phyloP scores from a whole-genome alignment of 1,140 invertebrate species.

The Drosophila insularis region DNA sequence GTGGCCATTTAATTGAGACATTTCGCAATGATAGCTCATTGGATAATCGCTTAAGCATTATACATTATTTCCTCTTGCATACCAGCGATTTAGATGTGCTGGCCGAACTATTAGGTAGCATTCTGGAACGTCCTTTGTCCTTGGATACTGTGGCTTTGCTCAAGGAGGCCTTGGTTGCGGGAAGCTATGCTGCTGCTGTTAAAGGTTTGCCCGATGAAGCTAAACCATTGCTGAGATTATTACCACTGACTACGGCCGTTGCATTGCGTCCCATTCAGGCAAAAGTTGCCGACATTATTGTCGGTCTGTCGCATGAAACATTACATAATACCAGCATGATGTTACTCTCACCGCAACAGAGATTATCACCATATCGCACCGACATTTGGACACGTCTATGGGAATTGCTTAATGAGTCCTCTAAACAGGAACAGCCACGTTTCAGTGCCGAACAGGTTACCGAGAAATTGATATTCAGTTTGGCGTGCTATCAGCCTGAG shows the following conservation, averaged over 20 bases:
- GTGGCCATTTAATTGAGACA: conserved; percentile 86
- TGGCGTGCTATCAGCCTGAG: conserved; percentile 93
- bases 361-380: conserved; percentile 89
- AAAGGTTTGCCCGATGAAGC: conserved; percentile 88
- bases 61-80: conserved; percentile 91
- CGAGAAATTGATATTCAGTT: conserved; percentile 89
- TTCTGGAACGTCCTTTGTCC: conserved; percentile 74
- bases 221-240: conserved; percentile 85
- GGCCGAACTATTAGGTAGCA: conserved; percentile 83
- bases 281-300: conserved; percentile 69
- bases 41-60: conserved; percentile 88
- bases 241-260: conserved; percentile 87
- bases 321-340: conserved; percentile 91
- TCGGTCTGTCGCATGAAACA: conserved; percentile 85
- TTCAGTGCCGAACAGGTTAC: conserved; percentile 88
- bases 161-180: conserved; percentile 90
- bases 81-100: conserved; percentile 88
- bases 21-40: conserved; percentile 86
- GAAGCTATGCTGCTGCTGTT: conserved; percentile 87
- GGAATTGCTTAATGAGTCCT: conserved; percentile 85
- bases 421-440: conserved; percentile 84
- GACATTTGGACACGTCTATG: conserved; percentile 93
- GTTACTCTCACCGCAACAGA: conserved; percentile 90
- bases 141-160: conserved; percentile 84
- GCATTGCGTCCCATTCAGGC: conserved; percentile 75